Evolutionary conservation across 2,888 invertebrate species (phyloP), one percentile per base, ranked within the genome.

Genomic region (Masnerella sp.): DNA sequence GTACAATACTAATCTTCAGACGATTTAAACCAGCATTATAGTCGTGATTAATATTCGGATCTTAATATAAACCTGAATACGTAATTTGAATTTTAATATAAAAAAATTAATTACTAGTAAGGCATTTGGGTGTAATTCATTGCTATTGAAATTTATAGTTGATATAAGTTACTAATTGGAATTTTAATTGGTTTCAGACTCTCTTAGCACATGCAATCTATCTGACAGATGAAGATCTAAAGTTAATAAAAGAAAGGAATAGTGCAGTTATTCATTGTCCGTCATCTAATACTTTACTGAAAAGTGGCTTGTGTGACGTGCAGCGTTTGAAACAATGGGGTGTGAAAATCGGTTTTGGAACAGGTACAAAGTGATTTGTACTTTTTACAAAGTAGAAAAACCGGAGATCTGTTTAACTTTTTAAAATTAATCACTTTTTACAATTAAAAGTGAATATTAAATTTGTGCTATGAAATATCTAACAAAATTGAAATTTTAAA

Each of bases 121-220:
- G n/a, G n/a, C n/a, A n/a, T n/a, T n/a, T n/a, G n/a, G n/a, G n/a
- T n/a, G n/a, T n/a, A n/a, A n/a, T n/a, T n/a, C n/a, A n/a, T n/a
- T n/a, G n/a, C n/a, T n/a, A n/a, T n/a, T n/a, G n/a, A n/a, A 34
- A 34, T 25, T 25, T 25, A 25, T 8, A 34, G 3, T 34, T 38
- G 4, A 38, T 38, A 38, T 11, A 32, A 8, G 2, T 8, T 32
- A 8, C 5, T 28, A n/a, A 28, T 28, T 28, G 7, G 28, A 5
- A 1, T 11, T 11, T 34, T 34, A n/a, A 11, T 34, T 11, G 5
- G 81, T 79, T 86, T 38, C 80, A 92, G 92, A 92, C 92, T 3
- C 90, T 96, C 64, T 90, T 97, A 90, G 97, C 96, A 0, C 97
- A 97, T 84, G 95, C 93, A 0, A 90, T 97, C 9, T 90, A 95